Base-by-base conservation (phyloP, 2,113 vertebrate species). In the Esox niger region DNA sequence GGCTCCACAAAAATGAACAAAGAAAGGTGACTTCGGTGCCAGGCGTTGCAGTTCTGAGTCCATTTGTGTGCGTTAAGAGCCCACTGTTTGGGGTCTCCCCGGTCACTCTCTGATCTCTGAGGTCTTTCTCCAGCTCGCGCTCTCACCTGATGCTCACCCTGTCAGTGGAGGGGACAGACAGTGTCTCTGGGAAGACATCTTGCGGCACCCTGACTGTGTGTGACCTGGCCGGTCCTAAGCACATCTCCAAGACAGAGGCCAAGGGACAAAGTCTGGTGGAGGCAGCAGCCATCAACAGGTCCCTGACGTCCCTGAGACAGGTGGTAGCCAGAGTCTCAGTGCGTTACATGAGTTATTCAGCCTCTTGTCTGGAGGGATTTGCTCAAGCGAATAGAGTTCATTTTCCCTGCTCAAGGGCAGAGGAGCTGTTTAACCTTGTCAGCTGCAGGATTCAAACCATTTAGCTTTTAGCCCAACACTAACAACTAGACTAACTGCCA, bases 281-380 rank as follows among this genome's bases (percentile, higher is more conserved):
- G 73, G 87, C 87, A 0, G 87, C 88, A 0, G 83, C 82, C 52
- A 88, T 90, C 64, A 90, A 90, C 21, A 90, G 87, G n/a, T 89
- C 88, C 1, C 79, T 90, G 49, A 89, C 85, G 0, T 80, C 87
- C 0, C 69, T 89, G 30, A 80, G 84, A 72, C 88, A 86, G 84
- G 88, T 88, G 43, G 60, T 31, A 23, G 2, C 11, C 1, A 32
- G 58, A 15, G 31, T 21, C 25, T 21, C 32, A 62, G 2, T n/a
- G n/a, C n/a, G n/a, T n/a, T n/a, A n/a, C n/a, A n/a, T n/a, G n/a
- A n/a, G n/a, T n/a, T n/a, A n/a, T n/a, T n/a, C n/a, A n/a, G n/a
- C n/a, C n/a, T n/a, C n/a, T n/a, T n/a, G n/a, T n/a, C n/a, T n/a
- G n/a, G n/a, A n/a, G n/a, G n/a, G n/a, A n/a, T n/a, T n/a, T n/a